Evolutionary conservation across 2,888 invertebrate genomes (phyloP), one percentile per base, ranked within the genome.

Genomic region (Gnatocerus cornutus): DNA sequence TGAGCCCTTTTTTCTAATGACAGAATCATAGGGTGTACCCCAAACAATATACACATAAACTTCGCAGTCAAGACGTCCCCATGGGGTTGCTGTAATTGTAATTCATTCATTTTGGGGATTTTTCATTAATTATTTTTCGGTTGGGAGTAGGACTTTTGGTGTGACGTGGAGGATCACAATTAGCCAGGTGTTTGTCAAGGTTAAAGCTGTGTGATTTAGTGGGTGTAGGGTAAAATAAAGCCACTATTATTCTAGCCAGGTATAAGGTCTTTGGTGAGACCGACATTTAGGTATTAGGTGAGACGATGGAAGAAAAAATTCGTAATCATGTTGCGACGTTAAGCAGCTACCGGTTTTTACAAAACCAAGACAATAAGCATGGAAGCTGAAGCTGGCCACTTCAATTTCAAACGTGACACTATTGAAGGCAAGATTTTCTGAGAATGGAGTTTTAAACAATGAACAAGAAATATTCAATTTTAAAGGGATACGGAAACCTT

Each of bases 11-110:
- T 79, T 81, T 82, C 81, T 84, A 84, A 84, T 84, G 83, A 83
- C 79, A 79, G 81, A 84, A 82, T 84, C 83, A 84, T 83, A 78
- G 84, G 84, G 84, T 83, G 82, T 73, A 78, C 59, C 76, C 80
- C 76, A 80, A 80, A 75, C 77, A 79, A 79, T 78, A 69, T 73
- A 67, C 72, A 69, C 77, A 75, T 78, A 76, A 79, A 80, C 74
- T 79, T 77, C 70, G 72, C 74, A 77, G 77, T 74, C 74, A 74
- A 79, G 77, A 78, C 77, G 73, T 74, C 76, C 76, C 78, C 68
- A 74, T 66, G 71, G 78, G 75, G 52, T 61, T 50, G 16, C 16
- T 13, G 66, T 59, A 58, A 63, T 71, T 68, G 68, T 70, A 68
- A 71, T 71, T 56, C 69, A 61, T 71, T 69, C 55, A 59, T 65